These are phyloP conservation scores for Chydorus sphaericus DNA, from an alignment of 2,888 invertebrate species.

Conservation along the genomic window DNA sequence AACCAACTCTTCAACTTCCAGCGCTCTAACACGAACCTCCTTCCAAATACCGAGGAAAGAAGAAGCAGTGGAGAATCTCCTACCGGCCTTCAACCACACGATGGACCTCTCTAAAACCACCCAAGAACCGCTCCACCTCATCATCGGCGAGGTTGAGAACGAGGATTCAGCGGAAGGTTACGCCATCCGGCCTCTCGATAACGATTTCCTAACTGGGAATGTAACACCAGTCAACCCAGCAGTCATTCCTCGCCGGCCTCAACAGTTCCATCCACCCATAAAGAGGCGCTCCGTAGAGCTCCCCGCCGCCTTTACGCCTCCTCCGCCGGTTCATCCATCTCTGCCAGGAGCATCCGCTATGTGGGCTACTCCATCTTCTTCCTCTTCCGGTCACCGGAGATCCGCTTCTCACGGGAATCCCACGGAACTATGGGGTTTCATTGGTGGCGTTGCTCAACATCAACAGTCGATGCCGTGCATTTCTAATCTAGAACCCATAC, in stretches of 20 bases:
- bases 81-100: neutral
- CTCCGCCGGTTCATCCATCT: neutral
- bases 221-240: too few relatives aligned
- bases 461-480: slow-evolving; percentile 1
- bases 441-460: neutral
- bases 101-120: too few relatives aligned
- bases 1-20: neutral
- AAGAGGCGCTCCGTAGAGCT: neutral
- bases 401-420: slow-evolving; percentile 8
- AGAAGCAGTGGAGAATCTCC: neutral
- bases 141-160: neutral
- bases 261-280: neutral
- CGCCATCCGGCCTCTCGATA: slow-evolving; percentile 1
- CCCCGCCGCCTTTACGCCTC: neutral
- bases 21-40: neutral
- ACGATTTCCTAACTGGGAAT: slow-evolving; percentile 2
- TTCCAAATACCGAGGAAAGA: too few relatives aligned
- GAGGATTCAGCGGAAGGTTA: slow-evolving; percentile 7
- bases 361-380: neutral
- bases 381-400: neutral
- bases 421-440: neutral
- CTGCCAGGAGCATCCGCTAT: too few relatives aligned
- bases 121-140: neutral
- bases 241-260: neutral
- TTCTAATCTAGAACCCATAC: neutral